Evolutionary conservation across 2,797 vertebrate genomes (phyloP), one percentile per base, ranked within the genome.

Genomic region (Enteromius paludinosus): DNA sequence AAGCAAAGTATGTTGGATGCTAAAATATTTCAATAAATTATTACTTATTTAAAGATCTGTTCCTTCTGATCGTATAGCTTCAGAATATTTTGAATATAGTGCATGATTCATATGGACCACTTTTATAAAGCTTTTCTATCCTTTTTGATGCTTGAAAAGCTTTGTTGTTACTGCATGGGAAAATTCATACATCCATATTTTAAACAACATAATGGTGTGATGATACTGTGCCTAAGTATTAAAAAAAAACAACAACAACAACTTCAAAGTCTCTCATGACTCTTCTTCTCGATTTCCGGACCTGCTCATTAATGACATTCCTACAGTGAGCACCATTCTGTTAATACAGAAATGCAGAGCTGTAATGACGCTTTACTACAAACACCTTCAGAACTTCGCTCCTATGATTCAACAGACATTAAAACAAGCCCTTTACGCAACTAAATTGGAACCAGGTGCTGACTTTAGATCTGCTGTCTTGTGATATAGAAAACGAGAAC

Each of bases 401-500:
- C n/a, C 52, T 61, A 54, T 45, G 38, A 84, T 84, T 82, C 25
- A 71, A 56, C 38, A 52, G 33, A 81, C 49, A 80, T 56, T 56
- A 79, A 78, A 83, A 38, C 61, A 78, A 68, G 12, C 30, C 23
- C 23, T 76, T 84, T 81, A 71, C 79, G 23, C 81, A 80, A 84
- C 66, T 47, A 89, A 87, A 86, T 81, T 78, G 66, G 56, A 88
- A 83, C 68, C 81, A 87, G 59, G 83, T 56, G 3, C 45, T 78
- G 33, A 30, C 83, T 86, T 84, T 43, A 68, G 61, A 64, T 38
- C 54, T 85, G 78, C 73, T 72, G 84, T 68, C 77, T 79, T 81
- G 71, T 71, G 82, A 85, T 79, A 77, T 62, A 84, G 76, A 81
- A 81, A 88, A 83, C 23, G 59, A 62, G 83, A 81, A 82, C 64